These are phyloP conservation scores for Spizaetus ornatus DNA, from an alignment of 2,113 vertebrate genomes.

Conservation along the genomic window DNA sequence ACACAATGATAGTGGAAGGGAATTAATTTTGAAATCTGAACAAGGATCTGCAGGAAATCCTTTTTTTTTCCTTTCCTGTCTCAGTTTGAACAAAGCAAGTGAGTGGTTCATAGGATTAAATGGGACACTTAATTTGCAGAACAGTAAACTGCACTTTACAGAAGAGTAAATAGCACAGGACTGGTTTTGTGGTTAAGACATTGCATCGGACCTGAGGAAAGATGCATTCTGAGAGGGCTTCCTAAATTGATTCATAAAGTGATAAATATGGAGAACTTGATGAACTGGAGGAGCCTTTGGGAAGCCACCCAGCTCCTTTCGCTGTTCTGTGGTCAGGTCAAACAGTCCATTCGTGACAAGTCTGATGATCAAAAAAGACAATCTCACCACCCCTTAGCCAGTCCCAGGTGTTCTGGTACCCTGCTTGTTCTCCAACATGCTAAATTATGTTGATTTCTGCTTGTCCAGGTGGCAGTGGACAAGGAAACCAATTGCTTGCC, in stretches of 20 bases:
- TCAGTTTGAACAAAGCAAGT: neutral
- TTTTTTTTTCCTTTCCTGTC: neutral
- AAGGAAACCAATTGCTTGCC: neutral
- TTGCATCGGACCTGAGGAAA: neutral
- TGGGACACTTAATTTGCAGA: neutral
- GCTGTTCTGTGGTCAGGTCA: neutral
- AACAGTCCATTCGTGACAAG: neutral
- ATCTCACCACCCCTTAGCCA: neutral
- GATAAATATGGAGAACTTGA: neutral
- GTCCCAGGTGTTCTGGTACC: neutral
- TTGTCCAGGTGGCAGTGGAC: neutral
- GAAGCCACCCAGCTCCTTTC: neutral
- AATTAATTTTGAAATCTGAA: neutral
- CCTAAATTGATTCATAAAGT: neutral
- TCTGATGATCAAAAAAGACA: neutral
- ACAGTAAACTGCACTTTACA: neutral
- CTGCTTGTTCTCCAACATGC: neutral
- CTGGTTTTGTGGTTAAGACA: neutral
- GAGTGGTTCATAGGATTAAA: neutral
- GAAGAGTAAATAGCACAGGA: neutral
- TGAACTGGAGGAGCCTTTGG: neutral
- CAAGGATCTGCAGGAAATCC: neutral
- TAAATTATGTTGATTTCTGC: neutral
- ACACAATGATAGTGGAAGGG: accelerated
- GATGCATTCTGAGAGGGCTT: neutral